phyloP scores from a whole-genome alignment of 2,888 invertebrate genomes.

The Eupithecia pulchellata region DNA sequence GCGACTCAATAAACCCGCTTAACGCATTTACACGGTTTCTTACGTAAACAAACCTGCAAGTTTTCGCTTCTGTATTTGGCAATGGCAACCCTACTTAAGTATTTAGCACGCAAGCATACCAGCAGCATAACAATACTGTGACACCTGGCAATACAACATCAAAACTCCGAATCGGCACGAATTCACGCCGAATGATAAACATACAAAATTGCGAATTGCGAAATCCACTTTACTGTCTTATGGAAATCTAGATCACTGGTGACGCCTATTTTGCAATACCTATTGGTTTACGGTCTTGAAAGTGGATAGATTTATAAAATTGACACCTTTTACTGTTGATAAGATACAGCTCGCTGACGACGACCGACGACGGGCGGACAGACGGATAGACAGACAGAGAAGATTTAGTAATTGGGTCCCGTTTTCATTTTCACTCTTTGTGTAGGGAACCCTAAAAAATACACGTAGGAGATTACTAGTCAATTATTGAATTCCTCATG shows the following conservation, averaged over 20 bases:
- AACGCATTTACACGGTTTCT: background rate
- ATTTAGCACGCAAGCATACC: constrained; percentile 39
- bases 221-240: constrained; percentile 13
- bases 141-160: constrained; percentile 28
- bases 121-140: constrained; percentile 36
- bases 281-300: background rate
- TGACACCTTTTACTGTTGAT: too few relatives aligned
- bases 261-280: constrained; percentile 4
- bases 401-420: too few relatives aligned
- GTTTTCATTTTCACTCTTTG: too few relatives aligned
- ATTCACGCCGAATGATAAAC: constrained; percentile 3
- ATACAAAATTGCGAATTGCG: constrained; percentile 20
- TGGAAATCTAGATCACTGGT: constrained; percentile 3
- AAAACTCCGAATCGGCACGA: constrained; percentile 17
- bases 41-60: background rate
- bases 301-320: too few relatives aligned
- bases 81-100: constrained; percentile 8
- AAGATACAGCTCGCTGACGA: too few relatives aligned
- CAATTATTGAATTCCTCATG: too few relatives aligned
- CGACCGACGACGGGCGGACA: too few relatives aligned
- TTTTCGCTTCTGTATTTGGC: background rate
- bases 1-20: background rate
- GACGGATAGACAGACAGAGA: too few relatives aligned
- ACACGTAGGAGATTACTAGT: too few relatives aligned
- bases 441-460: too few relatives aligned